Base-by-base conservation (phyloP, 2,113 vertebrate genomes). In the Megalops atlanticus region DNA sequence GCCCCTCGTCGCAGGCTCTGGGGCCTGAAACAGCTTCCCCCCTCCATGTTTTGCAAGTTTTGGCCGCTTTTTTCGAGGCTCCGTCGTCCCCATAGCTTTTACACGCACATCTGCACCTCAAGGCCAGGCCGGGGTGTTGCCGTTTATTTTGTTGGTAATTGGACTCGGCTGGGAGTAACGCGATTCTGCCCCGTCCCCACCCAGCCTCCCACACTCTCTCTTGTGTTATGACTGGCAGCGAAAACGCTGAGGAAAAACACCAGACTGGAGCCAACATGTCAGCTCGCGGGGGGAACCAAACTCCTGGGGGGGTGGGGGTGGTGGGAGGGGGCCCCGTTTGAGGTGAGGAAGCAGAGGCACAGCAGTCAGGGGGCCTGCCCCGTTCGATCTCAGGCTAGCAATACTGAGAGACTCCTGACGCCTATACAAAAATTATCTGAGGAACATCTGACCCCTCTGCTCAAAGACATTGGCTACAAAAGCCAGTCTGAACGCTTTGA, bases 71-170 rank as follows among this genome's bases (percentile, higher is more conserved):
- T 33, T 33, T 27, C 4, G n/a, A 33, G 11, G n/a, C n/a, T n/a
- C n/a, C n/a, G 14, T 47, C 39, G 38, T 74, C 35, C 71, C 15
- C 35, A 1, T 38, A n/a, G 12, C 11, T 49, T 76, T 49, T 40
- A 38, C 14, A 39, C 36, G 71, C 36, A 21, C 71, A 74, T 84
- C 85, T 81, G 69, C 84, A 83, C 83, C 90, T 85, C 40, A 8
- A 35, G 43, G 16, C 88, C 88, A 18, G 54, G 54, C 5, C 3
- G 84, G 84, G 86, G 82, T 89, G 86, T 81, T 88, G 84, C 84
- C 90, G 91, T 90, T 91, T 92, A 91, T 90, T 87, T 85, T 91
- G 84, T 83, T 87, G 87, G 90, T 91, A 91, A 92, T 90, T 91
- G 91, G 89, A 87, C 90, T 88, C 87, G 84, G 90, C 90, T 89